phyloP scores from a whole-genome alignment of 2,113 vertebrate genomes.

The Sylvia atricapilla region DNA sequence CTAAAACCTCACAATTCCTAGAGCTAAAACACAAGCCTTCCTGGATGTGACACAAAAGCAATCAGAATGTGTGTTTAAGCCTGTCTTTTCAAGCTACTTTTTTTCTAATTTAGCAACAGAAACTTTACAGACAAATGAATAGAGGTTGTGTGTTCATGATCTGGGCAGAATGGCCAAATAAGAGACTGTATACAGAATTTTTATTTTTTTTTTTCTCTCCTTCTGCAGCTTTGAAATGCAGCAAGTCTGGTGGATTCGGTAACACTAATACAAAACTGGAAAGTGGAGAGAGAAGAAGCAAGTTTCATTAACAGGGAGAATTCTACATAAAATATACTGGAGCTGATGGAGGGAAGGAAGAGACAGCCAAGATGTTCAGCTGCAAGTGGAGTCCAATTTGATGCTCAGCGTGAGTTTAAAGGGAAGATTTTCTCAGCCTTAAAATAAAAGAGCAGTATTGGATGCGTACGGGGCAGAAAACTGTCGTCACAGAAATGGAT shows the following conservation, averaged over 20 bases:
- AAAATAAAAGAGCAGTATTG: slow-evolving; percentile 64
- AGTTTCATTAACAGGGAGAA: slow-evolving; percentile 27
- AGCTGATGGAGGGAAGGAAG: slow-evolving; percentile 15
- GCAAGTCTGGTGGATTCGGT: not conserved
- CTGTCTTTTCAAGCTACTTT: not conserved
- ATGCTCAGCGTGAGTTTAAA: slow-evolving; percentile 64
- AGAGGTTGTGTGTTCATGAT: not conserved
- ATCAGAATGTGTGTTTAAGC: not conserved
- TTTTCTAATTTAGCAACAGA: not conserved
- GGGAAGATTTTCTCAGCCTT: slow-evolving; percentile 64
- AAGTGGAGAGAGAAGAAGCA: not conserved
- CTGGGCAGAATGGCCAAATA: not conserved
- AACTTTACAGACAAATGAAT: not conserved
- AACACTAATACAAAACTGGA: not conserved
- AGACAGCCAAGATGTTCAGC: slow-evolving; percentile 53
- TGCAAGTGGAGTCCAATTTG: slow-evolving; percentile 65
- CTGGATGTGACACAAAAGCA: not conserved
- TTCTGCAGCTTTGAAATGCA: not conserved
- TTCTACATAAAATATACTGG: slow-evolving; percentile 39
- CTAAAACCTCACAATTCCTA: not conserved
- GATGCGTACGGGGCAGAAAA: slow-evolving; percentile 40
- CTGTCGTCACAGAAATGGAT: slow-evolving; percentile 49
- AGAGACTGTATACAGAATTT: not conserved
- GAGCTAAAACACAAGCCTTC: not conserved
- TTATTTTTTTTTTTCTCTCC: not conserved